A percentile compares a stretch with the other conserved stretches of the same genome.
These are phyloP conservation scores for Melanotaenia nigrans DNA, from an alignment of 2,797 vertebrate species.

Conservation along the genomic window DNA sequence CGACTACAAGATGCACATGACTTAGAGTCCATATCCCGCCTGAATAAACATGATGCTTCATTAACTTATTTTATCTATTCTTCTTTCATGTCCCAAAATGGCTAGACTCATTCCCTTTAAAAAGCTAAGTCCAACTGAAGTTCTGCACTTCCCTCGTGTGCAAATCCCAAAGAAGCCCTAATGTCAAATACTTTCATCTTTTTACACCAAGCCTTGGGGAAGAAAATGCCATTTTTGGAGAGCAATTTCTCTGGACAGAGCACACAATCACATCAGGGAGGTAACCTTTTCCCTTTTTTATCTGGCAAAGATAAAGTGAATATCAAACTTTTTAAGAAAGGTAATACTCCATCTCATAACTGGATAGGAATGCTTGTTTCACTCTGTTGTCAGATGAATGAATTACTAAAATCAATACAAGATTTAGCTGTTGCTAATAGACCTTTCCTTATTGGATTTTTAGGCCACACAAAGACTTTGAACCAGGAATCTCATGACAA, in stretches of 20 bases:
- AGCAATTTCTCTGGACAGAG: constrained; percentile 17
- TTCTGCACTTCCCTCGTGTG: constrained; percentile 30
- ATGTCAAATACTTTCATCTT: constrained; percentile 40
- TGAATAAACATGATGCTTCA: constrained; percentile 61
- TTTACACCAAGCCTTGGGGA: constrained; percentile 11
- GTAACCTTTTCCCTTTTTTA: background rate
- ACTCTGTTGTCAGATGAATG: constrained; percentile 9
- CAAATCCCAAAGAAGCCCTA: constrained; percentile 25
- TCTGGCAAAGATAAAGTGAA: background rate
- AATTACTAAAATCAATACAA: constrained; percentile 41
- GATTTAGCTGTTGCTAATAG: constrained; percentile 34
- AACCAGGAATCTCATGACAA: constrained; percentile 48
- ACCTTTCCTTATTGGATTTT: constrained; percentile 9
- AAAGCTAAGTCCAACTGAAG: constrained; percentile 26
- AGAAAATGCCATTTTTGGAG: constrained; percentile 17
- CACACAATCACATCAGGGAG: constrained; percentile 5
- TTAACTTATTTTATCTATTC: constrained; percentile 53
- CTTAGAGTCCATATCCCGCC: constrained; percentile 28
- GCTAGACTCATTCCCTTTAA: constrained; percentile 31
- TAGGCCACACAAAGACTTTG: constrained; percentile 13
- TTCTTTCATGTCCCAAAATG: constrained; percentile 53
- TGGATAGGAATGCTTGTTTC: constrained; percentile 20
- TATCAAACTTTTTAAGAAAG: constrained; percentile 20
- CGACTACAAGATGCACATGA: constrained; percentile 62
- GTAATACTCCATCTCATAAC: constrained; percentile 14